A percentile compares a stretch with the other conserved stretches of the same genome.
Conservation (phyloP, 2,888 invertebrate genomes). For the Drosophila cracens region DNA sequence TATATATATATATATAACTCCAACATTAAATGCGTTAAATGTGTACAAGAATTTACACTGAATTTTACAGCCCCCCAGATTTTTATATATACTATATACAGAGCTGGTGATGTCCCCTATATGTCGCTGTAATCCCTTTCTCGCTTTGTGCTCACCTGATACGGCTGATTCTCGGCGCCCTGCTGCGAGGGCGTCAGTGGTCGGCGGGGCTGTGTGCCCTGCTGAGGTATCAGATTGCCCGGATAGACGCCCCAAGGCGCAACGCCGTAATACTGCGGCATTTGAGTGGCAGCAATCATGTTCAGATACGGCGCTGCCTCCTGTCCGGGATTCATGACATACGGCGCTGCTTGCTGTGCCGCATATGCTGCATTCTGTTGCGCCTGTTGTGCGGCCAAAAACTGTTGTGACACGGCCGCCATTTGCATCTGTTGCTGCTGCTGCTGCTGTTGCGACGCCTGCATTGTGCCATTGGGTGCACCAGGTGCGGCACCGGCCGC, state of each 20-base stretch:
- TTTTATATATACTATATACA: constrained; percentile 15
- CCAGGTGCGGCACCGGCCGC: constrained; percentile 84
- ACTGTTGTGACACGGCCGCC: constrained; percentile 89
- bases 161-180: constrained; percentile 85
- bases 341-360: constrained; percentile 91
- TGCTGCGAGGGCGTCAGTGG: constrained; percentile 92
- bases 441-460: constrained; percentile 84
- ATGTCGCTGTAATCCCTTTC: not conserved
- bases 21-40: constrained; percentile 28
- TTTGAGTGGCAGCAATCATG: constrained; percentile 92
- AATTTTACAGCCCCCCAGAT: constrained; percentile 13
- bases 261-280: constrained; percentile 95
- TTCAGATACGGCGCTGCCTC: constrained; percentile 92
- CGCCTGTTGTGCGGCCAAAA: constrained; percentile 91
- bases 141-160: constrained; percentile 84
- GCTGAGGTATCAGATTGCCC: constrained; percentile 90
- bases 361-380: constrained; percentile 88
- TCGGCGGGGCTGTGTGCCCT: constrained; percentile 89
- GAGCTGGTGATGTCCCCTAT: not conserved
- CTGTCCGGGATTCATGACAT: constrained; percentile 93
- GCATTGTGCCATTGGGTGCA: constrained; percentile 89
- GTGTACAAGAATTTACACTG: constrained; percentile 54
- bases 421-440: constrained; percentile 90
- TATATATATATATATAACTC: constrained; percentile 16
- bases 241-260: constrained; percentile 97